These are phyloP conservation scores for Aphelenchoides besseyi DNA, from an alignment of 1,140 invertebrate species.

Conservation along the genomic window DNA sequence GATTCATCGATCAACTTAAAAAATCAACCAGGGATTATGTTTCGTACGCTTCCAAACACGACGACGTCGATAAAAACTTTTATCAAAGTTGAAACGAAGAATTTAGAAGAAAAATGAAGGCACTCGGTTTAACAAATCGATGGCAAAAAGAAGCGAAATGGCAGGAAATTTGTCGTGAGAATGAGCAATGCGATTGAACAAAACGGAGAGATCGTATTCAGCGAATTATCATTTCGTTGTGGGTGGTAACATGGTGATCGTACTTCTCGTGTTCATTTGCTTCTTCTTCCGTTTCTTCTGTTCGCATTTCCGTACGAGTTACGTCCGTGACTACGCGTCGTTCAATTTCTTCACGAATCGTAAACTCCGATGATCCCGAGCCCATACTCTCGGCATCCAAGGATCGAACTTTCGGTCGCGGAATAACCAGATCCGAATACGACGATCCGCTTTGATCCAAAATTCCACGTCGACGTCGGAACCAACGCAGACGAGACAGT, in stretches of 20 bases:
- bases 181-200: too few relatives aligned
- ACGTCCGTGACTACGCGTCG: constrained; percentile 19
- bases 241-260: neutral
- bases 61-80: too few relatives aligned
- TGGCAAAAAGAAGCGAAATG: neutral
- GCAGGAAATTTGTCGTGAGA: too few relatives aligned
- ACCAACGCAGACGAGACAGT: constrained; percentile 21
- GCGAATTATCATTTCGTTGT: constrained; percentile 7
- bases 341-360: constrained; percentile 19
- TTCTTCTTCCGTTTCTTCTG: constrained; percentile 17
- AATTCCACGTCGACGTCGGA: constrained; percentile 14
- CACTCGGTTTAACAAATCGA: neutral
- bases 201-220: neutral
- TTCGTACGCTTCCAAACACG: too few relatives aligned
- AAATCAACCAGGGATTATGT: too few relatives aligned
- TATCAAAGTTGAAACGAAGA: too few relatives aligned
- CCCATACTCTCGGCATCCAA: constrained; percentile 11
- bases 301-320: constrained; percentile 18
- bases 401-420: constrained; percentile 8
- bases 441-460: constrained; percentile 18
- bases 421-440: constrained; percentile 6
- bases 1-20: too few relatives aligned
- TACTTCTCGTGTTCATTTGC: constrained; percentile 18
- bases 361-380: constrained; percentile 17
- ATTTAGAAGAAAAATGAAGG: neutral